A percentile compares a stretch with the other conserved stretches of the same genome.
Conservation (phyloP, 2,797 vertebrate genomes). For the Phaenicophaeus curvirostris region DNA sequence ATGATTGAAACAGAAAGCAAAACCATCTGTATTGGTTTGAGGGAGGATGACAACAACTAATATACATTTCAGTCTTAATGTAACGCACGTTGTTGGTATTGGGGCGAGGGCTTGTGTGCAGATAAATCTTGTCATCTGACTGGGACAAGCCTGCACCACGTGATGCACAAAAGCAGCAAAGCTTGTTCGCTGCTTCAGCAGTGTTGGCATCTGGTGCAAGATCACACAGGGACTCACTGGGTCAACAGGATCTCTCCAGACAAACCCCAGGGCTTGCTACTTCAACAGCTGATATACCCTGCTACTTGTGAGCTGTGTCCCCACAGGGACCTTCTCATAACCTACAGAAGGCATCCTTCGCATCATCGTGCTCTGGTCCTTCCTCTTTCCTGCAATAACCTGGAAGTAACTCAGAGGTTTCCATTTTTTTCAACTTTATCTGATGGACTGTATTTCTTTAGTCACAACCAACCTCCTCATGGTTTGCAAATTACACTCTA, state of each 20-base stretch:
- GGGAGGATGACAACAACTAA: background rate
- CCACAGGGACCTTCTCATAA: background rate
- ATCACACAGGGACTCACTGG: background rate
- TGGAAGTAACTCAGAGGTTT: background rate
- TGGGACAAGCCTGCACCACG: accelerated
- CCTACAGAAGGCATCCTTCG: background rate
- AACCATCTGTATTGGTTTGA: background rate
- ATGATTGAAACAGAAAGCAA: background rate
- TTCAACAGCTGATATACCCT: background rate
- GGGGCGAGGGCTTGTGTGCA: background rate
- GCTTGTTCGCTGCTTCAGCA: accelerated
- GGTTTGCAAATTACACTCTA: background rate
- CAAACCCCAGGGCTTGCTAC: background rate
- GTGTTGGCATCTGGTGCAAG: accelerated
- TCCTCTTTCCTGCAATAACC: background rate
- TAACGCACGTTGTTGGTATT: background rate
- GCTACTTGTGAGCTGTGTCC: background rate
- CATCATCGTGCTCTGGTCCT: background rate
- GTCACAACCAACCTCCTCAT: background rate
- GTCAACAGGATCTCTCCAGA: background rate
- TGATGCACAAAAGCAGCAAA: background rate
- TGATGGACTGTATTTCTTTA: background rate
- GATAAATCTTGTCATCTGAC: background rate
- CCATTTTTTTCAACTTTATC: background rate
- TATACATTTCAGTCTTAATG: background rate